Evolutionary conservation across 2,888 invertebrate species (phyloP), one percentile per base, ranked within the genome.

Genomic region (Epicampocera succincta): DNA sequence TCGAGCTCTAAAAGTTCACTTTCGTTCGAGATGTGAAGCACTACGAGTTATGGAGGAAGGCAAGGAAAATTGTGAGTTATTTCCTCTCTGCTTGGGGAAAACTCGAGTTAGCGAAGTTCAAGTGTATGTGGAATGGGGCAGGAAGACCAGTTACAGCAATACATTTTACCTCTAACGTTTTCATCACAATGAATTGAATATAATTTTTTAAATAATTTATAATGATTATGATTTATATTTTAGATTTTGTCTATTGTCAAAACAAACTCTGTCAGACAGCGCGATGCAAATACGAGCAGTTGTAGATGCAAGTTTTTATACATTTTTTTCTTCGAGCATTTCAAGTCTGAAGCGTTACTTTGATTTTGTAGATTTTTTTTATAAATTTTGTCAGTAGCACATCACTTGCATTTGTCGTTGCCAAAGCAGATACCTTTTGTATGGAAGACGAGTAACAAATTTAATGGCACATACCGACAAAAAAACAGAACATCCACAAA

Each of bases 371-470:
- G 38, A 76, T 63, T 66, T 71, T 65, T 78, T 72, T 13, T 52
- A 65, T 69, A 78, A 68, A 74, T 79, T 72, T 77, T 81, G 58
- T 81, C 80, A 71, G 65, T 63, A 74, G 65, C 72, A 77, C 58
- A 77, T 77, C 78, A 85, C 81, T 85, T 85, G 85, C 79, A 87
- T 86, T 86, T 85, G 85, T 52, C 48, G 44, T 25, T 69, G 44
- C 52, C 48, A 42, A 19, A 29, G 77, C 66, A 68, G 50, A 25
- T 25, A 33, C 33, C 33, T 33, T 33, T 33, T 74, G 46, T 42
- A 58, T 29, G 65, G 76, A 69, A 61, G 63, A 60, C 68, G 65
- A 42, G 61, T 60, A 58, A 69, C 58, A 68, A 69, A 71, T 74
- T 78, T 74, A 79, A 65, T 76, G 71, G 61, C 72, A 66, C 77